phyloP scores from a whole-genome alignment of 1,140 invertebrate species.

The Drosophila arawakana region DNA sequence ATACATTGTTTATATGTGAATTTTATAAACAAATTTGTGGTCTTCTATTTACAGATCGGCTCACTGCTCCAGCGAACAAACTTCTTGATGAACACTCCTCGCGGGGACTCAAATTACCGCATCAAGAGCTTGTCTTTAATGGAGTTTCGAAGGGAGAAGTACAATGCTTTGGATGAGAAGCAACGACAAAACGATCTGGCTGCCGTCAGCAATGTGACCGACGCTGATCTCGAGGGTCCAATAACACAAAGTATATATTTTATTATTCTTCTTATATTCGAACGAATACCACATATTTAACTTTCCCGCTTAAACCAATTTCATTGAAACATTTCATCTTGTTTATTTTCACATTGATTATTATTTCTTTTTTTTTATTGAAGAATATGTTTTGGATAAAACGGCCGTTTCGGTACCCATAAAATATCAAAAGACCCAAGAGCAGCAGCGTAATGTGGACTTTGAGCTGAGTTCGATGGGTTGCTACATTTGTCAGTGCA shows the following conservation, averaged over 20 bases:
- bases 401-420: constrained; percentile 34
- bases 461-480: constrained; percentile 66
- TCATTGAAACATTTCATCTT: constrained; percentile 3
- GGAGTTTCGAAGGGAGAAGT: constrained; percentile 71
- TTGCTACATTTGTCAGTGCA: constrained; percentile 72
- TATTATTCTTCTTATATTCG: background rate
- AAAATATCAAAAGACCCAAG: constrained; percentile 65
- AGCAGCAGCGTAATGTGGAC: constrained; percentile 18
- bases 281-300: background rate
- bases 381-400: constrained; percentile 58
- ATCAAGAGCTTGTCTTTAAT: constrained; percentile 60
- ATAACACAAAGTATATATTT: constrained; percentile 53
- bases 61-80: constrained; percentile 62
- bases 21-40: background rate
- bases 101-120: constrained; percentile 55
- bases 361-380: background rate
- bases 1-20: constrained; percentile 13
- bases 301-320: background rate
- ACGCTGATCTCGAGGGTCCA: constrained; percentile 13
- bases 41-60: constrained; percentile 63
- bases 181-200: constrained; percentile 37
- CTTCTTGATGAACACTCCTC: constrained; percentile 71
- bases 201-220: constrained; percentile 11
- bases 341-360: background rate
- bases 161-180: constrained; percentile 60